phyloP scores from a whole-genome alignment of 1,140 invertebrate species.

The Hetaerina americana region DNA sequence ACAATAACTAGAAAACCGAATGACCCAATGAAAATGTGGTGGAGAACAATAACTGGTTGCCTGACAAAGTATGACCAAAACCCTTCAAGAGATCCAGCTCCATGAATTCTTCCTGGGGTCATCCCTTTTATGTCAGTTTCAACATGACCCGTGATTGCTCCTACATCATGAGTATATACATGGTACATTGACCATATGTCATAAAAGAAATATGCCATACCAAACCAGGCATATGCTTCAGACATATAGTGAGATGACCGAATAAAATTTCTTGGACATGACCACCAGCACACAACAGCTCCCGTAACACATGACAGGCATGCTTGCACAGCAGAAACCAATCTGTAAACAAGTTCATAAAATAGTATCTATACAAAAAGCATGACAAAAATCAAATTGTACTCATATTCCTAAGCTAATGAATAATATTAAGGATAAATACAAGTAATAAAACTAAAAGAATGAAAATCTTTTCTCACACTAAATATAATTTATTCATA shows the following conservation, averaged over 20 bases:
- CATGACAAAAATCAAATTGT: too few relatives aligned
- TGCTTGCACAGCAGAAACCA: conserved; percentile 52
- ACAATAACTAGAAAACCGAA: conserved; percentile 54
- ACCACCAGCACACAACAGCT: conserved; percentile 43
- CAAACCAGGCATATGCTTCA: conserved; percentile 61
- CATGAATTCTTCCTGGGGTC: conserved; percentile 18
- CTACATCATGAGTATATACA: conserved; percentile 24
- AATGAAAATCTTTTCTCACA: too few relatives aligned
- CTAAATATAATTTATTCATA: too few relatives aligned
- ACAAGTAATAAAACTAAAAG: too few relatives aligned
- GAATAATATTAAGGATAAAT: too few relatives aligned
- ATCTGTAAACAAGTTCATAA: conserved; percentile 38
- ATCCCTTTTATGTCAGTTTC: conserved; percentile 10
- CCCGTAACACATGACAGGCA: conserved; percentile 47
- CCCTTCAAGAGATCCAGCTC: conserved; percentile 21
- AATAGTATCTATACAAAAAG: too few relatives aligned
- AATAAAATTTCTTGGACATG: conserved; percentile 46
- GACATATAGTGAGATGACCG: conserved; percentile 51
- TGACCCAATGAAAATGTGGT: conserved; percentile 57
- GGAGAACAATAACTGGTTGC: conserved; percentile 52
- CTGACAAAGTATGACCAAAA: conserved; percentile 42
- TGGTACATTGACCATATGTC: conserved; percentile 60
- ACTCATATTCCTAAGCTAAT: too few relatives aligned
- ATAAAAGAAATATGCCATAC: conserved; percentile 60
- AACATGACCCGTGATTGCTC: conserved; percentile 17